phyloP scores from a whole-genome alignment of 1,140 invertebrate genomes.

The Agrilus planipennis region DNA sequence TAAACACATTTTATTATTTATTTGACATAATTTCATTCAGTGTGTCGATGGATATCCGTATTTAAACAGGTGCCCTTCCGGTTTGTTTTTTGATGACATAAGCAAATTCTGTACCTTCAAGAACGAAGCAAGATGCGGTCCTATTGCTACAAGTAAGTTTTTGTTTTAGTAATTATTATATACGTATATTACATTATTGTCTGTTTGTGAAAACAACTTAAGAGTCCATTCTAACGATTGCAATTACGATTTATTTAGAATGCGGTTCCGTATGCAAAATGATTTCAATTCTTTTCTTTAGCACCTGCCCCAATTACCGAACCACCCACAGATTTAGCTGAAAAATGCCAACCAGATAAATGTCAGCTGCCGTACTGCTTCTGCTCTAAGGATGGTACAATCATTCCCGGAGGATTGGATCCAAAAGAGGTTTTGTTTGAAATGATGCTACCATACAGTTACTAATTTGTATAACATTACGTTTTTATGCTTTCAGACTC shows the following conservation, averaged over 20 bases:
- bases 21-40: slow-evolving; percentile 43
- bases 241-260: too few species aligned
- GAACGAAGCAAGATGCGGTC: slow-evolving; percentile 81
- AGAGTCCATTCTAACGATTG: too few species aligned
- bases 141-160: slow-evolving; percentile 70
- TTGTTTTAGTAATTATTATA: too few species aligned
- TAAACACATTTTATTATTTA: too few species aligned
- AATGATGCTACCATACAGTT: background rate
- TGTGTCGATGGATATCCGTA: slow-evolving; percentile 82
- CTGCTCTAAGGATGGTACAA: slow-evolving; percentile 82
- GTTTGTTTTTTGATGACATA: slow-evolving; percentile 80
- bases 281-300: slow-evolving; percentile 31
- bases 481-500: slow-evolving; percentile 53
- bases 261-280: too few species aligned
- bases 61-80: slow-evolving; percentile 76
- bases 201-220: too few species aligned
- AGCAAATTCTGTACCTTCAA: slow-evolving; percentile 87
- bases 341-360: slow-evolving; percentile 59
- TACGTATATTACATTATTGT: too few species aligned
- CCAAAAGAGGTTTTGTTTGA: slow-evolving; percentile 57
- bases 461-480: background rate
- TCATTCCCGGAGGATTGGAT: slow-evolving; percentile 69
- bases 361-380: slow-evolving; percentile 85
- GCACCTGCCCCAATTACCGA: slow-evolving; percentile 70
- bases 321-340: slow-evolving; percentile 62